A percentile compares a stretch with the other conserved stretches of the same genome.
Conservation (phyloP, 2,888 invertebrate species). For the Tuberolachnus salignus region DNA sequence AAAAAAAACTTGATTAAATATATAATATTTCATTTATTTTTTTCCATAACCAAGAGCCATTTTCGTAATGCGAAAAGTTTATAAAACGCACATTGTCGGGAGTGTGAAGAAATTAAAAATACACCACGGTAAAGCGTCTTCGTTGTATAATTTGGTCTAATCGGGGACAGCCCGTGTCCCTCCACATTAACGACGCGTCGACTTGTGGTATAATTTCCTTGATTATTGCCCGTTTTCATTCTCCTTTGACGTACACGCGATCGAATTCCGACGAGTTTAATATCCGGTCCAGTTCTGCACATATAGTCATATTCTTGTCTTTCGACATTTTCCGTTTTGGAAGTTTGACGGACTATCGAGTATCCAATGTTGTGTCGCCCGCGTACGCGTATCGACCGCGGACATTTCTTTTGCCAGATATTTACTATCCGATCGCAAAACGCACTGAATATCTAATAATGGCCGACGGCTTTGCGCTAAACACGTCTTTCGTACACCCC, state of each 20-base stretch:
- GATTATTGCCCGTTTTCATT: neutral
- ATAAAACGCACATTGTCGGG: conserved; percentile 5
- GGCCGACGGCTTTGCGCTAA: neutral
- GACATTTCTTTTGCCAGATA: conserved; percentile 16
- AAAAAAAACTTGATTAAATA: no score
- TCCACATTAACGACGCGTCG: neutral
- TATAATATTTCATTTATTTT: no score
- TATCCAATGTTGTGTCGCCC: neutral
- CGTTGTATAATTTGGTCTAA: neutral
- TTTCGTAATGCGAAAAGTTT: neutral
- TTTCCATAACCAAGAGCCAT: no score
- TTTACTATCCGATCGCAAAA: neutral
- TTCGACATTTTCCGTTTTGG: neutral
- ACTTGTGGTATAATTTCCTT: neutral
- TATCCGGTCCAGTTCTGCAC: neutral
- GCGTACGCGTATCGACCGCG: neutral
- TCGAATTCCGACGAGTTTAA: neutral
- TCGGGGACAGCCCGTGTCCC: neutral
- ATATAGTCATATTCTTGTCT: neutral
- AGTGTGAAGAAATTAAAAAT: neutral
- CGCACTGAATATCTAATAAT: conserved; percentile 8
- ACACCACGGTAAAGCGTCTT: neutral
- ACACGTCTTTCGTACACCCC: neutral
- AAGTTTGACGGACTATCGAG: neutral
- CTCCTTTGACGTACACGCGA: neutral